Percentiles rank a stretch among this genome's conserved stretches.
Evolutionary conservation across 2,113 vertebrate species (phyloP).

Genomic region (Cercocebus atys): DNA sequence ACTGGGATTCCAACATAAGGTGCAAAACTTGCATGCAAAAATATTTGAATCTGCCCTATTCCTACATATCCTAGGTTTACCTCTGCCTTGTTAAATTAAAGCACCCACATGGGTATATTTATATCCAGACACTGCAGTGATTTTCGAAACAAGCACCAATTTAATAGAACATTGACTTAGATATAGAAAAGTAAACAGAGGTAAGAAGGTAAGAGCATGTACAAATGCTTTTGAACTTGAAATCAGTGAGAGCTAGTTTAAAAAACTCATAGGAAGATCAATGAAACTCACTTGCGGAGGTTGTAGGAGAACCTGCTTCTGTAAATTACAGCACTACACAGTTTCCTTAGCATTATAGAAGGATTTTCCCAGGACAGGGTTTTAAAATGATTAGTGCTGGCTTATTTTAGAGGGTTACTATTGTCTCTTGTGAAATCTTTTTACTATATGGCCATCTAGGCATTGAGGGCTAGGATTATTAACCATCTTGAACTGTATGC

Average conservation of each 20-base stretch:
- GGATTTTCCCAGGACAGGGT: background rate
- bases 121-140: background rate
- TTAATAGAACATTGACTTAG: background rate
- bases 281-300: background rate
- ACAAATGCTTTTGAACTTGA: constrained; percentile 9
- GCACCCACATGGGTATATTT: background rate
- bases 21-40: background rate
- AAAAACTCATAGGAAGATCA: background rate
- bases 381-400: background rate
- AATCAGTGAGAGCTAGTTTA: background rate
- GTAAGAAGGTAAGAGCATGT: background rate
- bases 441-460: background rate
- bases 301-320: background rate
- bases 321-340: background rate
- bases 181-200: background rate
- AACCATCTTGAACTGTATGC: background rate
- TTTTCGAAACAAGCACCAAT: background rate
- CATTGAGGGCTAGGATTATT: background rate
- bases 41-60: background rate
- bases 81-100: background rate
- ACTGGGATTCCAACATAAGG: background rate
- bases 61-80: background rate
- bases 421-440: background rate
- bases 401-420: background rate
- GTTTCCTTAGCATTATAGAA: background rate